Evolutionary conservation across 2,888 invertebrate species (phyloP), one percentile per base, ranked within the genome.

Genomic region (Diarsia dahlii): DNA sequence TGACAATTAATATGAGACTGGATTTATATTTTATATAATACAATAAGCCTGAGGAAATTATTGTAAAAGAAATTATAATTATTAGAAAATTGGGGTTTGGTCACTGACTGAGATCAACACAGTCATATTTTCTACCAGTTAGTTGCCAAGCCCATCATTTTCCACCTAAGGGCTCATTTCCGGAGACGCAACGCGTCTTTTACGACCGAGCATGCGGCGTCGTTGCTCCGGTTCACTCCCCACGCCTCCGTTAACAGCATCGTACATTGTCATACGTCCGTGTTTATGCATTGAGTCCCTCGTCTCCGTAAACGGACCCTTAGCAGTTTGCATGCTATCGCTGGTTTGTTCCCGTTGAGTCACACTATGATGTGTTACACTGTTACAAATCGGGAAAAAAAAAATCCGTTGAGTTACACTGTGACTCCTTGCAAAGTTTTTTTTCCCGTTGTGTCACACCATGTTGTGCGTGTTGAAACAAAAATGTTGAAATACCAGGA

Each of bases 1-100:
- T 46, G 58, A 68, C 48, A 62, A 76, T 60, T 45, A 60, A 50
- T 9, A 63, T 48, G 62, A 70, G 60, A 80, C 80, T 82, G 80
- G 70, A 67, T 77, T 76, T 66, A 72, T 64, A 45, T 13, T 77
- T 76, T 66, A 72, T 64, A 45, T 13, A 28, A 28, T 56, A 56
- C 23, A 71, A 64, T 34, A 58, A 58, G 64, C 50, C 8, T 23
- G 56, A 73, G 34, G 45, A 56, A 46, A 58, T 64, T 54, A 50
- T 34, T 58, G 34, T 8, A 48, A 13, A 58, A 28, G 8, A 18
- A 68, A 34, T 20, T 20, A 39, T 28, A 28, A 28, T 28, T 28
- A 58, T 28, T 28, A 39, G 23, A 3, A n/a, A n/a, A 63, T 45
- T 46, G n/a, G 15, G n/a, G 15, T 50, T 48, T 39, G 15, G 39